Base-by-base conservation (phyloP, 2,797 vertebrate species). In the Lithobates sylvaticus region DNA sequence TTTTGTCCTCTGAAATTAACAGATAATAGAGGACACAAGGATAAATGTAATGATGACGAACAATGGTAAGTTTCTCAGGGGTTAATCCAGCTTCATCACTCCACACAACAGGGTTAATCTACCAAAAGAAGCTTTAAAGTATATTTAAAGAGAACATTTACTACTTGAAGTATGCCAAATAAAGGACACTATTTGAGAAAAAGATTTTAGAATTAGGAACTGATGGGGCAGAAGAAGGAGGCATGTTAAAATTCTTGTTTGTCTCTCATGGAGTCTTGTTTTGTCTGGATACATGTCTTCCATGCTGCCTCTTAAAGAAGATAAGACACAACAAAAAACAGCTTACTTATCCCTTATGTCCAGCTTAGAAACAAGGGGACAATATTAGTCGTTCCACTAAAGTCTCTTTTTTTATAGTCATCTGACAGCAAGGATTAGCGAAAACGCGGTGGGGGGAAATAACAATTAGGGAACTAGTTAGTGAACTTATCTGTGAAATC, bases 91-190 rank as follows among this genome's bases (percentile, higher is more conserved):
- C 89, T 89, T 90, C 91, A 86, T 80, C 85, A 81, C 70, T 88
- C 83, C 90, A 91, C 90, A 93, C 92, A 92, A 89, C 88, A 84
- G 90, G 91, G 91, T 89, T 95, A 93, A 95, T 94, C 94, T 93
- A 89, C 76, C 42, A 83, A 84, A 90, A 88, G 84, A 91, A 90
- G 90, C 78, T 93, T 92, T 90, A 88, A 84, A 86, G 83, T 91
- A 91, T 92, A 91, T 89, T 92, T 84, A 89, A 88, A 79, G 81
- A 88, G 88, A 86, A 92, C 93, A 92, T 91, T 93, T 93, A 91
- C 90, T 93, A 94, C 91, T 93, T 94, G 94, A 93, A 93, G 89
- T 92, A 90, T 89, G 90, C 76, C 83, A 91, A 92, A 89, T 39
- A 76, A 94, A 93, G 91, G 88, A 69, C 91, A 90, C 84, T 94